These are phyloP conservation scores for Archivesica marissinica DNA, from an alignment of 1,140 invertebrate genomes.

Conservation along the genomic window DNA sequence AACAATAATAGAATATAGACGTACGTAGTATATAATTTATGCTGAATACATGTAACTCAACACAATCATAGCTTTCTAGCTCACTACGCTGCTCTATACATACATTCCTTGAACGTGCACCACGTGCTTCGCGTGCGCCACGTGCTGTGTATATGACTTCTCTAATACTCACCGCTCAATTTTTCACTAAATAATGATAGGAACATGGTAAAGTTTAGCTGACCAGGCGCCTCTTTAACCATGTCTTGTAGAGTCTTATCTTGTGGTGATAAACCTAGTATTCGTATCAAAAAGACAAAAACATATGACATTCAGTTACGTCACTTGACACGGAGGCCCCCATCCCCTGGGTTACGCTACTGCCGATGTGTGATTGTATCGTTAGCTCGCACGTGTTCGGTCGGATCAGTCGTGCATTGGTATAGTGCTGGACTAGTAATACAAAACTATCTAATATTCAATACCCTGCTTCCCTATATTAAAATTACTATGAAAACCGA, in stretches of 20 bases:
- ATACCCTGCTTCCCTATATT: no score
- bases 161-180: slow-evolving; percentile 88
- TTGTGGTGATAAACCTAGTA: slow-evolving; percentile 85
- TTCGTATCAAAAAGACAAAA: slow-evolving; percentile 25
- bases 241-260: slow-evolving; percentile 98
- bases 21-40: neutral
- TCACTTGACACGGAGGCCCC: no score
- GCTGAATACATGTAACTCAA: slow-evolving; percentile 14
- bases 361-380: no score
- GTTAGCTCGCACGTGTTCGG: no score
- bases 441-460: no score
- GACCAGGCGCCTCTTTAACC: slow-evolving; percentile 97
- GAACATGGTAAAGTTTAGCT: slow-evolving; percentile 99
- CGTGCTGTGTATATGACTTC: slow-evolving; percentile 2
- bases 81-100: neutral
- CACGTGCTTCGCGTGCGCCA: neutral
- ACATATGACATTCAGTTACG: slow-evolving; percentile 17
- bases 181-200: slow-evolving; percentile 98
- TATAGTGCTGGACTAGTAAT: no score
- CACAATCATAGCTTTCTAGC: slow-evolving; percentile 5
- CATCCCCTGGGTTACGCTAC: no score
- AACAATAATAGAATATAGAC: neutral
- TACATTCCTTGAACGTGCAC: neutral
- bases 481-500: no score
- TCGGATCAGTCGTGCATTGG: no score